Evolutionary conservation across 2,888 invertebrate genomes (phyloP), one percentile per base, ranked within the genome.

Genomic region (Conomelus anceps): DNA sequence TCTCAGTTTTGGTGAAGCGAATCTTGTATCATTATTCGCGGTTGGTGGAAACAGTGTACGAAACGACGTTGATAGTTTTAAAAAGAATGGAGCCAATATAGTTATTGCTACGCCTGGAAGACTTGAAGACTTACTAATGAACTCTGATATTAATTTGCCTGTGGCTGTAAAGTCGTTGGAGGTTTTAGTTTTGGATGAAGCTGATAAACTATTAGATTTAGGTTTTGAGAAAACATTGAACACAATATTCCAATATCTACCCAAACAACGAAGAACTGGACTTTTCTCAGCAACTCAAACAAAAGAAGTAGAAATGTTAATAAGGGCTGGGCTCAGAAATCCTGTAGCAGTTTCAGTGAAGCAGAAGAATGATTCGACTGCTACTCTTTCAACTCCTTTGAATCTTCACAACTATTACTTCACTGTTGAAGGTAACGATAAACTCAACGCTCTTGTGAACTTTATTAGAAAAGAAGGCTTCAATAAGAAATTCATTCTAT

Each of bases 211-310:
- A 17, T 94, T 99, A 26, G 99, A 99, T 93, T 94, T 99, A 91
- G 99, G 99, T 1, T 99, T 99, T 93, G 96, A 96, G 91, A 94
- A 95, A 20, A 96, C 97, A 0, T 94, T 99, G 22, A 97, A 98
- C 91, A 96, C 96, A 22, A 99, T 99, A 91, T 94, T 99, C 4
- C 96, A 96, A 91, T 97, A 97, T 93, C 93, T 99, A 84, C 99
- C 99, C 0, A 96, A 98, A 41, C 98, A 98, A 92, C 95, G 99
- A 29, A 95, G 99, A 91, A 99, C 99, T 0, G 99, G 99, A 0
- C 94, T 99, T n/a, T 99, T 99, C 94, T 99, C 99, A 0, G 99
- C 99, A 0, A 99, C 99, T 0, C 99, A 99, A 94, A 99, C 99
- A 0, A 98, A 98, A 92, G 98, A 99, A 93, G 95, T 99, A 0